Conservation (phyloP, 1,140 invertebrate species). For the Episyrphus balteatus region DNA sequence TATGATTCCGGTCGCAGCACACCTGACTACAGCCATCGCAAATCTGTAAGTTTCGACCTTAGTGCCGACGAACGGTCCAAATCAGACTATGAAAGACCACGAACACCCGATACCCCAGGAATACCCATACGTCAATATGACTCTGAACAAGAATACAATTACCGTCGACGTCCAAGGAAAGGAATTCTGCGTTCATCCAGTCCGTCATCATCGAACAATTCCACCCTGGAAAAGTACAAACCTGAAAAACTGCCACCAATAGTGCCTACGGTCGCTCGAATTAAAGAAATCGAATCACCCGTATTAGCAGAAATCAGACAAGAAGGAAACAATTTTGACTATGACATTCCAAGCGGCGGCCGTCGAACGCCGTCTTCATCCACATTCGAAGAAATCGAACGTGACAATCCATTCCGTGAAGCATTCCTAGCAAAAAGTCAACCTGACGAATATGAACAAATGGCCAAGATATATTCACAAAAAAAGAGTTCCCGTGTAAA, state of each 20-base stretch:
- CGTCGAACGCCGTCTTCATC: conserved; percentile 1
- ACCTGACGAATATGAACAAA: conserved; percentile 26
- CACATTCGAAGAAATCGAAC: conserved; percentile 19
- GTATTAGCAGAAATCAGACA: conserved; percentile 9
- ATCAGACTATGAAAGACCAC: conserved; percentile 30
- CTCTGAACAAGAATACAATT: conserved; percentile 26
- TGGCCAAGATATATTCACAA: conserved; percentile 23
- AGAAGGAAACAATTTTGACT: not conserved
- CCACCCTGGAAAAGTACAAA: conserved; percentile 13
- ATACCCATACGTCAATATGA: conserved; percentile 21
- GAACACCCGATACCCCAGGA: conserved; percentile 19
- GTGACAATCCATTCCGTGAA: conserved; percentile 32
- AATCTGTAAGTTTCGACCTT: conserved; percentile 34
- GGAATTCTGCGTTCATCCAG: conserved; percentile 31
- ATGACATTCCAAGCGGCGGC: conserved; percentile 7
- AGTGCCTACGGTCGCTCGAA: conserved; percentile 26
- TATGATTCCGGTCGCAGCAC: conserved; percentile 26
- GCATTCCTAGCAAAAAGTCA: conserved; percentile 3
- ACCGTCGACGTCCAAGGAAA: conserved; percentile 21
- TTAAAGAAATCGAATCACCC: conserved; percentile 26
- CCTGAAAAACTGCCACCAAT: conserved; percentile 20
- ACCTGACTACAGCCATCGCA: conserved; percentile 24
- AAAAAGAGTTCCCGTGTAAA: conserved; percentile 19
- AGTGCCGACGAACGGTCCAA: conserved; percentile 33
- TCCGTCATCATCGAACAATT: conserved; percentile 19